Base-by-base conservation (phyloP, 2,113 vertebrate species). In the Aegotheles bennettii region DNA sequence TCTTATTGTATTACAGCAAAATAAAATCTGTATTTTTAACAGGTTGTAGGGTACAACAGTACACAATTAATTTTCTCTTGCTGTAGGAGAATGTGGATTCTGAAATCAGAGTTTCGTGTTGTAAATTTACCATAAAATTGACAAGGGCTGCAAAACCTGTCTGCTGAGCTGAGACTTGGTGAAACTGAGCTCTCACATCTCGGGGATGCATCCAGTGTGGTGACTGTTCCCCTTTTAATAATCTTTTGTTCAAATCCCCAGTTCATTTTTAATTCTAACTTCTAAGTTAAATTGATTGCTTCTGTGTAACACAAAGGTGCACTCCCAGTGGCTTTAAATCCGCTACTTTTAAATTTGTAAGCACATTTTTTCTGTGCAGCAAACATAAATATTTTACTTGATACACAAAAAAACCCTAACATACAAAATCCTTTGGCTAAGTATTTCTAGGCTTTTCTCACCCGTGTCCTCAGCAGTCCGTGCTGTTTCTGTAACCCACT, bases 401-500 rank as follows among this genome's bases (percentile, higher is more conserved):
- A 50, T 29, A 7, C n/a, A 51, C 13, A 36, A 35, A 85, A 84
- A 45, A 45, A 19, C 45, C 19, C 45, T 45, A 18, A 45, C 45
- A 45, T 67, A 20, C 35, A 59, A 54, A 89, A 48, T 79, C 31
- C 45, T 77, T 42, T 61, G 53, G 12, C 33, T 60, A 6, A 60
- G 16, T 71, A 28, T 80, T 88, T 84, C 23, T 65, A 24, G 60
- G 31, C 48, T 73, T 74, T 45, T 87, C 83, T 87, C 71, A 65
- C 68, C 71, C 86, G 6, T 90, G 95, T 89, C 91, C 91, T 92
- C 35, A 56, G 68, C 51, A 77, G 67, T 47, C 43, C 81, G 83
- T 74, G 12, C 83, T 88, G 64, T 81, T 93, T 84, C 51, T 59
- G 33, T 89, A 94, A 89, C 93, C 93, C 77, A 91, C 65, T 95